Percentiles rank a stretch among this genome's conserved stretches.
These are phyloP conservation scores for Trichomycterus rosablanca DNA, from an alignment of 2,113 vertebrate species.

Conservation along the genomic window DNA sequence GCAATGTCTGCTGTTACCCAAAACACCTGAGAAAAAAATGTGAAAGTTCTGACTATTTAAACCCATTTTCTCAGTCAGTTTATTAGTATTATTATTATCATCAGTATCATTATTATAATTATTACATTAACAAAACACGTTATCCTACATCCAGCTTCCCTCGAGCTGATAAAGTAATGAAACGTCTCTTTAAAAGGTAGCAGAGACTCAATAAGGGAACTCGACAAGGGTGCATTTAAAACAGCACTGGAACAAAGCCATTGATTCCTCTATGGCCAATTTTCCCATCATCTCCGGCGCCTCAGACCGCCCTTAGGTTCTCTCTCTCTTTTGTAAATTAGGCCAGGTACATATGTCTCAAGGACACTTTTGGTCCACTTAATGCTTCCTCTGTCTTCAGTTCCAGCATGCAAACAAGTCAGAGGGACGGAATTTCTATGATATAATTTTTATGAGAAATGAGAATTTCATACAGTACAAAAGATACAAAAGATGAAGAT, in stretches of 20 bases:
- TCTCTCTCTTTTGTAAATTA: constrained; percentile 31
- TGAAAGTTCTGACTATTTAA: too few relatives aligned
- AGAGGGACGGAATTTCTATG: constrained; percentile 14
- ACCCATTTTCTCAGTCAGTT: too few relatives aligned
- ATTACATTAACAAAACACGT: too few relatives aligned
- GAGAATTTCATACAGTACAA: too few relatives aligned
- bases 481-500: too few relatives aligned
- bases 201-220: background rate
- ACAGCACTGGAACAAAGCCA: constrained; percentile 14
- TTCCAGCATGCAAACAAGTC: background rate
- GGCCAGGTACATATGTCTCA: constrained; percentile 34
- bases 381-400: constrained; percentile 7
- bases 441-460: constrained; percentile 7
- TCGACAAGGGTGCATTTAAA: constrained; percentile 6
- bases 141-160: too few relatives aligned
- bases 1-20: too few relatives aligned
- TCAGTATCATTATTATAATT: too few relatives aligned
- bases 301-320: constrained; percentile 2
- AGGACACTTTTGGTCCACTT: constrained; percentile 32
- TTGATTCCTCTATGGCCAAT: constrained; percentile 1
- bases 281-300: constrained; percentile 13
- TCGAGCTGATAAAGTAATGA: background rate
- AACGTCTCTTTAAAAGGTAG: background rate
- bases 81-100: too few relatives aligned
- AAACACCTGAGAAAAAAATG: too few relatives aligned